Evolutionary conservation across 1,140 invertebrate species (phyloP).

Genomic region (Tribolium madens): DNA sequence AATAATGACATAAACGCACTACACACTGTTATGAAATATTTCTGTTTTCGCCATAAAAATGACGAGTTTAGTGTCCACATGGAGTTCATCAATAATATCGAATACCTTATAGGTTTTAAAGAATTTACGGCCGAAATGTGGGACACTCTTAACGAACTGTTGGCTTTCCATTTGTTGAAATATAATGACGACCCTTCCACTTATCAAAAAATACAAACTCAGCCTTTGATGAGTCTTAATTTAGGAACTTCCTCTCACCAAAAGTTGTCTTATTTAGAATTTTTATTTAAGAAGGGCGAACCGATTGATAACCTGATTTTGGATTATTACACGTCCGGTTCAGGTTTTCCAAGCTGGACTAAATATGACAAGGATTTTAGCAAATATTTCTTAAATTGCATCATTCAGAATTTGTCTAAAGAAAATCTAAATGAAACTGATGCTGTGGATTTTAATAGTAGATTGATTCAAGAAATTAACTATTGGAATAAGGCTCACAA

Average conservation of each 20-base stretch:
- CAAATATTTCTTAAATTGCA: background rate
- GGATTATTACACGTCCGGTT: background rate
- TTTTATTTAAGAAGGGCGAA: background rate
- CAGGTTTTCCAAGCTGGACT: background rate
- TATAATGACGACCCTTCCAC: background rate
- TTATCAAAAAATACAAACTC: background rate
- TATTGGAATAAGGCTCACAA: background rate
- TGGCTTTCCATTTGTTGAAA: background rate
- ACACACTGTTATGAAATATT: constrained; percentile 43
- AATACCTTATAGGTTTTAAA: background rate
- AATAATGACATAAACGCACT: constrained; percentile 42
- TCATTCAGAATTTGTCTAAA: background rate
- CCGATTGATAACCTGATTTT: background rate
- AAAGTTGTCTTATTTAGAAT: constrained; percentile 5
- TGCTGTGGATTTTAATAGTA: background rate
- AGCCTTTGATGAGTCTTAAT: background rate
- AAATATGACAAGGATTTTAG: background rate
- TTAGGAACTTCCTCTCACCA: background rate
- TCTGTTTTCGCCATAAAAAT: constrained; percentile 35
- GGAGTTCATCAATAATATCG: background rate
- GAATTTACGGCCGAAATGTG: constrained; percentile 23
- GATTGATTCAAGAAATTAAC: background rate
- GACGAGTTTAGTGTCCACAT: background rate
- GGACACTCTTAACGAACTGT: background rate
- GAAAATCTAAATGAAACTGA: background rate